These are phyloP conservation scores for Endomychus coccineus DNA, from an alignment of 2,888 invertebrate species.

Conservation along the genomic window DNA sequence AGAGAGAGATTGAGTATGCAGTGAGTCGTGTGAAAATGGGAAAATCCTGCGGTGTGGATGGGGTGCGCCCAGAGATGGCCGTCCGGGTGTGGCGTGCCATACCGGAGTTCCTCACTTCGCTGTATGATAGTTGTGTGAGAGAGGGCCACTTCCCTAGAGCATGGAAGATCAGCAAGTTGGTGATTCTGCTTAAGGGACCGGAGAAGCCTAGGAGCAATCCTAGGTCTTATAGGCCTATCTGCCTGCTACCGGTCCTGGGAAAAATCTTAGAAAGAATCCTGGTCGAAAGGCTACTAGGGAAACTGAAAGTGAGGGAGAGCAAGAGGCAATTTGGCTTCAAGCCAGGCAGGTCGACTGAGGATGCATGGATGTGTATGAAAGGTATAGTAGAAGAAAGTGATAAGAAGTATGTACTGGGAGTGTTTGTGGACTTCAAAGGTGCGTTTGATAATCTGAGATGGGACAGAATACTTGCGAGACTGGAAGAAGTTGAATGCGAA, in stretches of 20 bases:
- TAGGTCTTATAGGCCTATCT: conserved; percentile 10
- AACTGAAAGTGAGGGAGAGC: not conserved
- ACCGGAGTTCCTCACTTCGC: conserved; percentile 1
- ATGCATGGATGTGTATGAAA: conserved; percentile 7
- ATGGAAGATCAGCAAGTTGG: conserved; percentile 8
- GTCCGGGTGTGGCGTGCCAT: not conserved
- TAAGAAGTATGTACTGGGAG: conserved; percentile 11
- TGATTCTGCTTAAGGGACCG: conserved; percentile 2
- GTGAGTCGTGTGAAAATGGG: too few species aligned
- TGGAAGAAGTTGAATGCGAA: conserved; percentile 3
- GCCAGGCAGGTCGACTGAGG: conserved; percentile 11
- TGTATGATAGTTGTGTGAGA: conserved; percentile 8
- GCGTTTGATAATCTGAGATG: conserved; percentile 14
- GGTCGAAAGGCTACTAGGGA: not conserved
- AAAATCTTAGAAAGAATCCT: conserved; percentile 15
- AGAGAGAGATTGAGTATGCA: too few species aligned
- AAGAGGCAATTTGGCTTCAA: conserved; percentile 15
- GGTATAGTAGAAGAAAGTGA: not conserved
- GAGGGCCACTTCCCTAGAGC: not conserved
- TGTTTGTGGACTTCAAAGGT: conserved; percentile 15
- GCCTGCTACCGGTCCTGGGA: conserved; percentile 7
- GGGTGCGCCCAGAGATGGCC: conserved; percentile 6
- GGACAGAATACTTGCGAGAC: conserved; percentile 1
- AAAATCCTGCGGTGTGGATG: conserved; percentile 16
- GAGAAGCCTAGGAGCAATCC: not conserved